These are phyloP conservation scores for Sinohyriopsis cumingii DNA, from an alignment of 2,888 invertebrate species.

Conservation along the genomic window DNA sequence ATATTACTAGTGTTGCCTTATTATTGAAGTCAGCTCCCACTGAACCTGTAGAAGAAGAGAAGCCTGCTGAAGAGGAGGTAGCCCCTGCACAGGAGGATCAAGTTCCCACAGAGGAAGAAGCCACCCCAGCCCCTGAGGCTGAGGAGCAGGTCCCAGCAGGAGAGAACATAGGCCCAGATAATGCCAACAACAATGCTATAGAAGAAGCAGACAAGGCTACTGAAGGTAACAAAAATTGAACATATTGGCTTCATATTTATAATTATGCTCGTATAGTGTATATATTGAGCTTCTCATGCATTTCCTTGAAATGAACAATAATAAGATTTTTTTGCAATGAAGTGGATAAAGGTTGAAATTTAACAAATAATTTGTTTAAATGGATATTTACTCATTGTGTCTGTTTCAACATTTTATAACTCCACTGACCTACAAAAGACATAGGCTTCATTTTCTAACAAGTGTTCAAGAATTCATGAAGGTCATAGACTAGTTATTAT, in stretches of 20 bases:
- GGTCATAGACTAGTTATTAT: too few relatives aligned
- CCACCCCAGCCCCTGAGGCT: conserved; percentile 24
- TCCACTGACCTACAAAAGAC: too few relatives aligned
- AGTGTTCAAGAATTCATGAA: too few relatives aligned
- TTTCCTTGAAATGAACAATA: conserved; percentile 1
- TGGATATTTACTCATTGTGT: too few relatives aligned
- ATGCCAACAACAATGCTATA: conserved; percentile 12
- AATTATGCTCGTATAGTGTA: too few relatives aligned
- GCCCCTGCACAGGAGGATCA: conserved; percentile 26
- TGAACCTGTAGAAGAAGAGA: conserved; percentile 18
- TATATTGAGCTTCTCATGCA: not conserved
- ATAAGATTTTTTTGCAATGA: conserved; percentile 1
- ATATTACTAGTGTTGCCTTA: too few relatives aligned
- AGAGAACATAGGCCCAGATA: conserved; percentile 8
- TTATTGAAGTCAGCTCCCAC: not conserved
- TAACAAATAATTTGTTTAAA: too few relatives aligned
- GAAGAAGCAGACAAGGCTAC: not conserved
- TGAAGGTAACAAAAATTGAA: not conserved
- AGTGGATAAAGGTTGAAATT: not conserved
- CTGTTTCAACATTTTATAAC: too few relatives aligned
- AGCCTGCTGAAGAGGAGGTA: conserved; percentile 18
- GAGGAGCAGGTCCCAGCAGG: conserved; percentile 9
- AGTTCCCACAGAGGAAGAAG: conserved; percentile 27
- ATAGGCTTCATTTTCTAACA: too few relatives aligned
- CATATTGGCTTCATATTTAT: too few relatives aligned